Evolutionary conservation across 2,113 vertebrate genomes (phyloP), one percentile per base, ranked within the genome.

Genomic region (Rutilus rutilus): DNA sequence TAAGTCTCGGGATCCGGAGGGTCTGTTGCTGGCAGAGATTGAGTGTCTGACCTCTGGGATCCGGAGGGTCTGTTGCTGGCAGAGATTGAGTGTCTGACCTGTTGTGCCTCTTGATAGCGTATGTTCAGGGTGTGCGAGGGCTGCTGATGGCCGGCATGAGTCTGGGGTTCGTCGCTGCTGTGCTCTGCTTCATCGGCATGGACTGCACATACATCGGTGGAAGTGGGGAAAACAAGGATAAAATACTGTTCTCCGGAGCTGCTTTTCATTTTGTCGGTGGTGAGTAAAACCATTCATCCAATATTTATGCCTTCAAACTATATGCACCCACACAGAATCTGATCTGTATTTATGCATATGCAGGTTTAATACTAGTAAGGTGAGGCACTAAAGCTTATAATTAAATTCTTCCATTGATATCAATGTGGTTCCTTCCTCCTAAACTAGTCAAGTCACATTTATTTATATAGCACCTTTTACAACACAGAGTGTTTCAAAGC

Each of bases 131-230:
- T 0, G 94, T 94, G 21, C 90, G 93, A 60, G 94, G 93, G 12
- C 59, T 96, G 83, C 83, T 96, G 4, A 90, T 96, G 85, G 90
- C 90, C 10, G 93, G 92, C 0, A 65, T 95, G 60, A 88, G 64
- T 30, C 52, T 94, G 19, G 94, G 93, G 1, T 90, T 95, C 17
- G 89, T 95, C 14, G 94, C 65, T 0, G 90, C 90, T 3, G 67
- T 94, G 2, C 88, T 94, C 9, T 93, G 92, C 86, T 95, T 96
- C 30, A 3, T 94, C 23, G 95, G 95, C 36, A 95, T 96, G 94
- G 94, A 95, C 42, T 96, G 95, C 86, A 96, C 95, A 1, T 95
- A 92, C 36, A 93, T 96, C 0, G 95, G 95, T 0, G 92, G 94
- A 69, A 73, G 59, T 0, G 86, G 90, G 5, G 88, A 86, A 86